Conservation (phyloP, 2,888 invertebrate species). For the Oxytorus armatus region DNA sequence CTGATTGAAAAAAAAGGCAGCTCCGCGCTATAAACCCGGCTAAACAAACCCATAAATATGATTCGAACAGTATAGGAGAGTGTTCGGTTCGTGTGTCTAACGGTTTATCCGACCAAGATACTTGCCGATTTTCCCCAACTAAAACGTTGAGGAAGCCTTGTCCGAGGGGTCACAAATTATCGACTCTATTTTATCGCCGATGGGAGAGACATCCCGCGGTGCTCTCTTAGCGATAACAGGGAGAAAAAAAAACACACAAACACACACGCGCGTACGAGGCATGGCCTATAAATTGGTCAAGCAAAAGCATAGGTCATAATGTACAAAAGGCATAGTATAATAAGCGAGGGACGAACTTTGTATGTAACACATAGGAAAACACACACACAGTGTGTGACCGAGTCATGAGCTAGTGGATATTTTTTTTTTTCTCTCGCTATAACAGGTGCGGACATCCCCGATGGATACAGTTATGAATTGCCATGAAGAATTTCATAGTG, state of each 20-base stretch:
- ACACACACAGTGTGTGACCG: not conserved
- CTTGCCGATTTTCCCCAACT: slow-evolving; percentile 17
- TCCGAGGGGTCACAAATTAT: slow-evolving; percentile 49
- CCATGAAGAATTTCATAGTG: slow-evolving; percentile 28
- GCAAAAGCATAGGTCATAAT: too few relatives aligned
- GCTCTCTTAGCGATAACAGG: slow-evolving; percentile 18
- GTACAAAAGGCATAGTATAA: too few relatives aligned
- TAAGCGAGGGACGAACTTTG: too few relatives aligned
- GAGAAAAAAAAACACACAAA: slow-evolving; percentile 1
- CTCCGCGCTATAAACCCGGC: not conserved
- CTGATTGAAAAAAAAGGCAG: too few relatives aligned
- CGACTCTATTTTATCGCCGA: slow-evolving; percentile 50
- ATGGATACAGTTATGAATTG: slow-evolving; percentile 61
- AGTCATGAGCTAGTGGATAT: not conserved
- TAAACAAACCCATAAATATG: not conserved
- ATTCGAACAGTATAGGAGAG: slow-evolving; percentile 34
- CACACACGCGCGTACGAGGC: too few relatives aligned
- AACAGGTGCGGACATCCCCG: slow-evolving; percentile 58
- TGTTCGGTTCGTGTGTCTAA: slow-evolving; percentile 32
- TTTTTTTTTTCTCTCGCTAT: too few relatives aligned
- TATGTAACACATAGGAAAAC: too few relatives aligned
- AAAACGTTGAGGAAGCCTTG: slow-evolving; percentile 8
- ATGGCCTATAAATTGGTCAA: too few relatives aligned
- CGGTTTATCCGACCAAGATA: slow-evolving; percentile 51
- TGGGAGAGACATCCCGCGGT: slow-evolving; percentile 12